These are phyloP conservation scores for Sebastes variabilis DNA, from an alignment of 2,797 vertebrate species.

Conservation along the genomic window DNA sequence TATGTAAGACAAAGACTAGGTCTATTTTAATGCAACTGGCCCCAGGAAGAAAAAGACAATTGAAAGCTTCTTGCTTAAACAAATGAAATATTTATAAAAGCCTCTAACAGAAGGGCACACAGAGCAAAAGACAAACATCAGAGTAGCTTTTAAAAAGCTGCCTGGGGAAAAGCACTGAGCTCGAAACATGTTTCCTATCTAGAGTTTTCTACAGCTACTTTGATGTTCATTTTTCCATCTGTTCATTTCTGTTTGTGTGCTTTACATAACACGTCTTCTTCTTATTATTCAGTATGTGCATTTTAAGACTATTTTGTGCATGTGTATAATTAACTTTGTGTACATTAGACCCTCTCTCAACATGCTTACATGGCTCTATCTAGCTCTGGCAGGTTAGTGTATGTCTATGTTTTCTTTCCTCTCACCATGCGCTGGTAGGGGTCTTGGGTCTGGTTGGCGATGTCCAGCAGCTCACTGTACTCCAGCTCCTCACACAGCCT, in stretches of 20 bases:
- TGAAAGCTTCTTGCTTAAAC: not conserved
- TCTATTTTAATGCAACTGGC: too few relatives aligned
- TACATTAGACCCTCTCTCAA: not conserved
- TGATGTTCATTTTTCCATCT: not conserved
- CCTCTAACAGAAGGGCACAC: not conserved
- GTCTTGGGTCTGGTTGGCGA: constrained; percentile 82
- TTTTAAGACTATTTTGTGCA: not conserved
- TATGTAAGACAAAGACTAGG: too few relatives aligned
- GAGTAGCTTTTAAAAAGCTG: not conserved
- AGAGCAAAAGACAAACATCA: not conserved
- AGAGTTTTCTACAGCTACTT: not conserved
- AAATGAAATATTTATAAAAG: constrained; percentile 1
- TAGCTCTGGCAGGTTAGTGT: not conserved
- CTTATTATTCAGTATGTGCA: not conserved
- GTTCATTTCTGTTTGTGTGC: not conserved
- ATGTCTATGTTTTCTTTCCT: not conserved
- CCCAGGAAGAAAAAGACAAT: not conserved
- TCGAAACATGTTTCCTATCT: not conserved
- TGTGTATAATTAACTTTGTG: not conserved
- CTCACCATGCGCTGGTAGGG: constrained; percentile 93
- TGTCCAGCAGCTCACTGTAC: constrained; percentile 93
- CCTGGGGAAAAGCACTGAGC: not conserved
- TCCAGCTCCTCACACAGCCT: constrained; percentile 95
- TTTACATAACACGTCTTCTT: not conserved
- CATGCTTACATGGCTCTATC: not conserved